A percentile compares a stretch with the other conserved stretches of the same genome.
phyloP scores from a whole-genome alignment of 1,140 invertebrate species.

The Penaeus vannamei region DNA sequence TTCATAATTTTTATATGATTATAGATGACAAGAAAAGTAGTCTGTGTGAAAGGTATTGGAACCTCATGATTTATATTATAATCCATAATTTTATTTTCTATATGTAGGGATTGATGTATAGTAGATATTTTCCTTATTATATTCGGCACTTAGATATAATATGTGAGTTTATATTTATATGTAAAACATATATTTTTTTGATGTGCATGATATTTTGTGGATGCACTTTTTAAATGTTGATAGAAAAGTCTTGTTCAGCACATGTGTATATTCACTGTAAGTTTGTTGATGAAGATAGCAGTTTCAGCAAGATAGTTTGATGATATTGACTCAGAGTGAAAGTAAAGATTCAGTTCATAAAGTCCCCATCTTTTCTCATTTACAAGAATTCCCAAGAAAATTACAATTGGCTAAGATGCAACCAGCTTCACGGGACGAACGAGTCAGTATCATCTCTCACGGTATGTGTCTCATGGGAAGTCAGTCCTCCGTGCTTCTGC shows the following conservation, averaged over 20 bases:
- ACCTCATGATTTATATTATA: too few species aligned
- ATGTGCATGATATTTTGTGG: constrained; percentile 37
- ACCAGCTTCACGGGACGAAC: constrained; percentile 29
- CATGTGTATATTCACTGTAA: constrained; percentile 13
- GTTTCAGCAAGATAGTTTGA: constrained; percentile 7
- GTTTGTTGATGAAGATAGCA: background rate
- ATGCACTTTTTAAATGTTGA: constrained; percentile 28
- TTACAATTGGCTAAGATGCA: constrained; percentile 37
- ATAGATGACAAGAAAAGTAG: too few species aligned
- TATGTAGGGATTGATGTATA: too few species aligned
- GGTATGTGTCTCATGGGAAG: constrained; percentile 25
- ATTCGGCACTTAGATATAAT: constrained; percentile 7
- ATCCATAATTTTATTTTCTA: too few species aligned
- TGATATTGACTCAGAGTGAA: constrained; percentile 24
- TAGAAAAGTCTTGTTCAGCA: background rate
- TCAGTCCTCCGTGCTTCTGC: constrained; percentile 27
- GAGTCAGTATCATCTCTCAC: constrained; percentile 33
- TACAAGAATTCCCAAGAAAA: constrained; percentile 22
- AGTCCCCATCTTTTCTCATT: background rate
- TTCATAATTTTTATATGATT: too few species aligned
- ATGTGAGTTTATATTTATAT: constrained; percentile 10
- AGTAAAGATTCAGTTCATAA: background rate
- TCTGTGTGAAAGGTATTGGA: too few species aligned
- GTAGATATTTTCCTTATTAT: constrained; percentile 4
- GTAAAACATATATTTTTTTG: background rate